Conservation (phyloP, 2,888 invertebrate species). For the Scaptomyza cyrtandrae region DNA sequence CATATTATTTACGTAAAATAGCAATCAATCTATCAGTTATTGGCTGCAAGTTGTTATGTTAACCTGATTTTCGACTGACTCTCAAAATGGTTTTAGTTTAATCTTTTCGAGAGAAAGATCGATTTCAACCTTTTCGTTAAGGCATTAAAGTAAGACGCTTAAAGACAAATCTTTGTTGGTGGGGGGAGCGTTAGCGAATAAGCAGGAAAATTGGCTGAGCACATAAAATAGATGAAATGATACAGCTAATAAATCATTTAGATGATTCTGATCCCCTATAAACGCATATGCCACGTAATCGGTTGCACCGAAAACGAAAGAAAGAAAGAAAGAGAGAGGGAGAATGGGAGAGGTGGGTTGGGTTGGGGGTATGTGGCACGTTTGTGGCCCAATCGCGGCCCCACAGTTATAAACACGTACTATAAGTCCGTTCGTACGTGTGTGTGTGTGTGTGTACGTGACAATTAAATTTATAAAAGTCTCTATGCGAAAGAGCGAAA, state of each 20-base stretch:
- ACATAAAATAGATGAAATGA: conserved; percentile 70
- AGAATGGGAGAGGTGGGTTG: background rate
- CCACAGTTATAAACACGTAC: conserved; percentile 71
- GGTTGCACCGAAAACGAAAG: background rate
- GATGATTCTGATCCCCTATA: conserved; percentile 39
- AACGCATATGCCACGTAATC: conserved; percentile 60
- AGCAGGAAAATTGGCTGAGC: conserved; percentile 9
- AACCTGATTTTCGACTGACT: no score
- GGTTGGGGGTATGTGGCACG: conserved; percentile 20
- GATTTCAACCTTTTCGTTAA: no score
- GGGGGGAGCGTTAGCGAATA: no score
- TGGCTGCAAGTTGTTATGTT: no score
- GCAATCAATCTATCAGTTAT: no score
- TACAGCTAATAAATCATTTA: conserved; percentile 72
- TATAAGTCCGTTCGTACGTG: conserved; percentile 42
- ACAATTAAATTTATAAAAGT: conserved; percentile 76
- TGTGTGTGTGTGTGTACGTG: conserved; percentile 55
- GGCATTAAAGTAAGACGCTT: background rate
- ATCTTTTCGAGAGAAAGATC: no score
- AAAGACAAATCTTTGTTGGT: background rate
- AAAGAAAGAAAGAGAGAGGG: background rate
- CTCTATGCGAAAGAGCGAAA: conserved; percentile 11
- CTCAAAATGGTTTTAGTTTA: background rate
- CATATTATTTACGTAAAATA: no score
- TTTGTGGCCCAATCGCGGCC: conserved; percentile 53